Conservation (phyloP, 2,113 vertebrate species). For the Ornithorhynchus anatinus region DNA sequence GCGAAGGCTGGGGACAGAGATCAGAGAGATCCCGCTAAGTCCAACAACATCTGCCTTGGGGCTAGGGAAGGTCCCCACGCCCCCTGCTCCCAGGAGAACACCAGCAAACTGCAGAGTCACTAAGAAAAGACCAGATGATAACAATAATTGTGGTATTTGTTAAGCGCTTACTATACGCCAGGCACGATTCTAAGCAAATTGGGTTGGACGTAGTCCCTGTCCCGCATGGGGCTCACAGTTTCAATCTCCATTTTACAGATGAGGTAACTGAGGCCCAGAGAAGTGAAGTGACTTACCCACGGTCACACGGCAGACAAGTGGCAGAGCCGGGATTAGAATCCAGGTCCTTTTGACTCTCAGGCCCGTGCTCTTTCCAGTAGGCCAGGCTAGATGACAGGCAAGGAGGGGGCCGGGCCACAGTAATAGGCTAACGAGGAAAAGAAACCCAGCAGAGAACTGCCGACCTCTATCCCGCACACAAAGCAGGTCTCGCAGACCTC, state of each 20-base stretch:
- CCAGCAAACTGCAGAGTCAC: neutral
- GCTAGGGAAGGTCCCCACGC: neutral
- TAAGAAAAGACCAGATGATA: neutral
- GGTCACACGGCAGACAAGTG: too few relatives aligned
- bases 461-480: neutral
- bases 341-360: neutral
- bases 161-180: too few relatives aligned
- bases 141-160: neutral
- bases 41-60: neutral
- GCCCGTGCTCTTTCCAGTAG: neutral
- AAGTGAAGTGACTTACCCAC: too few relatives aligned
- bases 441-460: neutral
- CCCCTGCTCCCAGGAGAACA: neutral
- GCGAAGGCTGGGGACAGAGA: conserved; percentile 73
- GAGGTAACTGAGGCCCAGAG: too few relatives aligned
- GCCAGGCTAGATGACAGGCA: neutral
- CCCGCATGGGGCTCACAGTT: too few relatives aligned
- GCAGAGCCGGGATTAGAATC: too few relatives aligned
- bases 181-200: too few relatives aligned
- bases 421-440: conserved; percentile 12
- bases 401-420: neutral
- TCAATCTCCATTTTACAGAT: too few relatives aligned
- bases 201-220: too few relatives aligned
- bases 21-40: neutral
- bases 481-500: neutral